A percentile compares a stretch with the other conserved stretches of the same genome.
These are phyloP conservation scores for Phylloscopus trochiloides DNA, from an alignment of 2,113 vertebrate species.

Conservation along the genomic window DNA sequence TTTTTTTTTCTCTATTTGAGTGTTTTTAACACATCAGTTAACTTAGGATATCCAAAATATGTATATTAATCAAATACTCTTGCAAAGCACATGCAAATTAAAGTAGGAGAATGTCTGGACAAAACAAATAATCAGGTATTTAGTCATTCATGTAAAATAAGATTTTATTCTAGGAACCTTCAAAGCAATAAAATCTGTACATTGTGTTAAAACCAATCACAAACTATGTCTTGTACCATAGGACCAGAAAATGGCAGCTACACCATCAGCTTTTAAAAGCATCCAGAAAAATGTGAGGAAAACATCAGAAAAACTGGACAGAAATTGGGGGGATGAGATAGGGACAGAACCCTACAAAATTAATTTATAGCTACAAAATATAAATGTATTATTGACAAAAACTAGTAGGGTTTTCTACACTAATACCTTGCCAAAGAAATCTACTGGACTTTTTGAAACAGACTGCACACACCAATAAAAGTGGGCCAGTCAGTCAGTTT, in stretches of 20 bases:
- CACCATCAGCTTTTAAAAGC: background rate
- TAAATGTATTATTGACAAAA: background rate
- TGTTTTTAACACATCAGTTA: background rate
- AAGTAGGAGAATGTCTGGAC: background rate
- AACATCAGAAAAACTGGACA: background rate
- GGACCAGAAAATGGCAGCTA: background rate
- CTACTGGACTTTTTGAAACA: background rate
- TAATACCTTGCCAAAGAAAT: background rate
- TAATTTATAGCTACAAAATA: background rate
- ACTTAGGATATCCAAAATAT: background rate
- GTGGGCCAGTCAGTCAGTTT: background rate
- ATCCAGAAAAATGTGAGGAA: background rate
- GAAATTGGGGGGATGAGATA: background rate
- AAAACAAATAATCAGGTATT: slow-evolving; percentile 26
- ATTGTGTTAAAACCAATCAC: background rate
- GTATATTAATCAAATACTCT: background rate
- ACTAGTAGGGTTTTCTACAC: background rate
- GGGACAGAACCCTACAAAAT: background rate
- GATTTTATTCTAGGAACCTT: background rate
- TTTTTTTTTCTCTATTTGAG: background rate
- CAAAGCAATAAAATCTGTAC: background rate
- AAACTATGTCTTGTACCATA: background rate
- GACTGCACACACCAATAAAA: background rate
- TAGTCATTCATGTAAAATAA: background rate
- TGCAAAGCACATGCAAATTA: background rate